Conservation (phyloP, 2,113 vertebrate genomes). For the Sinocyclocheilus anshuiensis region DNA sequence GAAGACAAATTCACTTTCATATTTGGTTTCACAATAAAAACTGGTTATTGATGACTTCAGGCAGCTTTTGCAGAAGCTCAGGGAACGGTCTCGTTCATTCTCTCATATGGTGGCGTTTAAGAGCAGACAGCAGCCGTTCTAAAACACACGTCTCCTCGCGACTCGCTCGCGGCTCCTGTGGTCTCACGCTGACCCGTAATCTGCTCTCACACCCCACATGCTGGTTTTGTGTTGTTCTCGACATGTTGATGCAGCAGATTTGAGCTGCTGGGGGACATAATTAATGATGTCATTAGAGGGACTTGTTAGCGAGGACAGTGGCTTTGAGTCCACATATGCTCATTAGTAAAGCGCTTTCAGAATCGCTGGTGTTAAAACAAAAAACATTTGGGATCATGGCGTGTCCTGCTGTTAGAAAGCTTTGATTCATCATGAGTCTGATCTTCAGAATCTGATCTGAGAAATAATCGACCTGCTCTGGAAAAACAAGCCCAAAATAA, state of each 20-base stretch:
- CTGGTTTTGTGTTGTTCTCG: not conserved
- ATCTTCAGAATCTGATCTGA: not conserved
- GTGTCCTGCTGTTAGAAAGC: not conserved
- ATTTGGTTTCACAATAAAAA: not conserved
- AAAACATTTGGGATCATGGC: not conserved
- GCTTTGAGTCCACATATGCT: constrained; percentile 1
- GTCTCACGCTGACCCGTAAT: constrained; percentile 3
- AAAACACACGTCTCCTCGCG: constrained; percentile 1
- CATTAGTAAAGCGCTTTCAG: constrained; percentile 10
- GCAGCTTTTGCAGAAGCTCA: not conserved
- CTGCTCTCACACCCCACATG: not conserved
- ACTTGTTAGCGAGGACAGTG: not conserved
- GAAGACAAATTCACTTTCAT: not conserved
- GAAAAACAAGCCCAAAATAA: no score
- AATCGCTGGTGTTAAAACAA: constrained; percentile 5
- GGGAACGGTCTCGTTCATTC: not conserved
- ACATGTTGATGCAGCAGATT: constrained; percentile 17
- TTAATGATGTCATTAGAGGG: constrained; percentile 11
- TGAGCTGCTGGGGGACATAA: not conserved
- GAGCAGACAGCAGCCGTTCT: not conserved
- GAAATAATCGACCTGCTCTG: no score
- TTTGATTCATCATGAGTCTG: not conserved
- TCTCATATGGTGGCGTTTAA: not conserved
- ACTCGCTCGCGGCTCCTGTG: no score
- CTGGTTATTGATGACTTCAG: not conserved